Evolutionary conservation across 2,797 vertebrate genomes (phyloP).

Genomic region (Sebastes paucispinis): DNA sequence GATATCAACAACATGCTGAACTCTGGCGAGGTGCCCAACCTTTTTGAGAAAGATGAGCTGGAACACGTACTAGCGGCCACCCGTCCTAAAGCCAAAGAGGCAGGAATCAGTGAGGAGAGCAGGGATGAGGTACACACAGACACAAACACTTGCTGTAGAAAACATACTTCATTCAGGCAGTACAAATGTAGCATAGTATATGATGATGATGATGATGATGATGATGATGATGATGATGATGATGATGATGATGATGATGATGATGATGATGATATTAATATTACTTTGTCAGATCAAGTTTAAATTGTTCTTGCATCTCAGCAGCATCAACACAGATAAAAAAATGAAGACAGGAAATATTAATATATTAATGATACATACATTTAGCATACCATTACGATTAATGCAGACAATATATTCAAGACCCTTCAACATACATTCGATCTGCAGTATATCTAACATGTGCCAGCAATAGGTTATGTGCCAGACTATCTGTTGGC

Average conservation of each 20-base stretch:
- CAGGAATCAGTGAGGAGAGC: slow-evolving; percentile 85
- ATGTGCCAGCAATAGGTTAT: neutral
- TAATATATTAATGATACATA: neutral
- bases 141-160: neutral
- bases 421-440: no score
- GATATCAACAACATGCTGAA: slow-evolving; percentile 90
- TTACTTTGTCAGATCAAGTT: neutral
- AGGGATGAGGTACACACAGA: slow-evolving; percentile 84
- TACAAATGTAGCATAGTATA: neutral
- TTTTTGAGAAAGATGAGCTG: slow-evolving; percentile 89
- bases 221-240: no score
- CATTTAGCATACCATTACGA: neutral
- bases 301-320: no score
- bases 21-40: slow-evolving; percentile 87
- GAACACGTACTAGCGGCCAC: slow-evolving; percentile 84
- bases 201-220: no score
- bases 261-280: no score
- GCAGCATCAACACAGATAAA: neutral
- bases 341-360: neutral
- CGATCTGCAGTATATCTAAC: neutral
- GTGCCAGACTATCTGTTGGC: neutral
- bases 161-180: neutral
- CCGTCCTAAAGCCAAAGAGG: slow-evolving; percentile 87
- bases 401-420: no score
- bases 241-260: no score